Evolutionary conservation across 2,797 vertebrate species (phyloP).

Genomic region (Chrosomus eos): DNA sequence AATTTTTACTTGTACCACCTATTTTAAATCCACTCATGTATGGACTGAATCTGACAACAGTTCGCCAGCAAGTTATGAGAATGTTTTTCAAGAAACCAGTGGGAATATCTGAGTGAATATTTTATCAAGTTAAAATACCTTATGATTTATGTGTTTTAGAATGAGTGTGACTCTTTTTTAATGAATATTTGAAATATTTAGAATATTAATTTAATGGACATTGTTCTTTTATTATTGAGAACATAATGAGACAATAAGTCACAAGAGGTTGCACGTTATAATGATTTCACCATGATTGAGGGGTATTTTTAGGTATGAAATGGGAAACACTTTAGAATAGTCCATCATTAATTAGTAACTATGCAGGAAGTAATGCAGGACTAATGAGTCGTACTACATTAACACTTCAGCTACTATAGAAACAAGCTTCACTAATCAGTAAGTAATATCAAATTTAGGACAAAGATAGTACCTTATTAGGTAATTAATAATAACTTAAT

Average conservation of each 20-base stretch:
- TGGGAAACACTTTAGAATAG: too few relatives aligned
- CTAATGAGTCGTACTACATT: too few relatives aligned
- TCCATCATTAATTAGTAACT: too few relatives aligned
- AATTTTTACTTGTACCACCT: constrained; percentile 54
- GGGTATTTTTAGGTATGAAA: background rate
- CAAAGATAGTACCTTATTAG: too few relatives aligned
- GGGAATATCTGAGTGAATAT: background rate
- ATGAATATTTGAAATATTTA: background rate
- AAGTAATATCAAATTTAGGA: too few relatives aligned
- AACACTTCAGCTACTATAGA: too few relatives aligned
- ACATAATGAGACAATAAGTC: background rate
- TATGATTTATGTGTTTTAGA: background rate
- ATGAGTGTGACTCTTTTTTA: too few relatives aligned
- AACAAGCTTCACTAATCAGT: too few relatives aligned
- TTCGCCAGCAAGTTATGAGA: constrained; percentile 34
- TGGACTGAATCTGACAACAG: constrained; percentile 49
- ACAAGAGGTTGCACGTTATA: background rate
- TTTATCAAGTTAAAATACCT: too few relatives aligned
- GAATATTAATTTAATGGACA: background rate
- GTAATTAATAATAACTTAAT: too few relatives aligned
- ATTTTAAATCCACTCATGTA: constrained; percentile 58
- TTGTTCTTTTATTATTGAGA: background rate
- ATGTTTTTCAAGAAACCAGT: constrained; percentile 16
- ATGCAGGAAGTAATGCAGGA: too few relatives aligned
- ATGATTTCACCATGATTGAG: background rate